A percentile compares a stretch with the other conserved stretches of the same genome.
Evolutionary conservation across 2,113 vertebrate species (phyloP).

Genomic region (Equus przewalskii): DNA sequence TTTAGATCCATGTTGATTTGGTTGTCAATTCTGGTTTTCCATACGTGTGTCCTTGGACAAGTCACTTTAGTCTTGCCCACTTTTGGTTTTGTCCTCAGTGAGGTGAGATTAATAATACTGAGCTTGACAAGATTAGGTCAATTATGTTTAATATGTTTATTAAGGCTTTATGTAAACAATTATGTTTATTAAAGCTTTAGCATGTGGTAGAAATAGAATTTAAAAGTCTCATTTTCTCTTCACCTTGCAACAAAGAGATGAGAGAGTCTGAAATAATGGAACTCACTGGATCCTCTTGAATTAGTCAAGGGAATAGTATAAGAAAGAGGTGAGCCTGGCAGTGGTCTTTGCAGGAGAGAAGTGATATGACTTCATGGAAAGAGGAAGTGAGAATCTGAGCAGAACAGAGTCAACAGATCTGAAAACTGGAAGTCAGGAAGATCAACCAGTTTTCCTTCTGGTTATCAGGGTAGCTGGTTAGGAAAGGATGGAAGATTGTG

Average conservation of each 20-base stretch:
- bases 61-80: background rate
- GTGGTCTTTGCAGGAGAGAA: background rate
- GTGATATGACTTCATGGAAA: background rate
- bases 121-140: background rate
- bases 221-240: slow-evolving; percentile 1
- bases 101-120: background rate
- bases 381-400: background rate
- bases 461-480: background rate
- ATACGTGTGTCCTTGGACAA: background rate
- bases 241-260: background rate
- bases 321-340: background rate
- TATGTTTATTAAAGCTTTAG: background rate
- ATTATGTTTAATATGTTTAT: too few species aligned
- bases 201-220: background rate
- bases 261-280: background rate
- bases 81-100: background rate
- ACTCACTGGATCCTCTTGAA: background rate
- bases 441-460: background rate
- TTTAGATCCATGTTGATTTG: background rate
- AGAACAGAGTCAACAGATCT: background rate
- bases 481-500: background rate
- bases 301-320: background rate
- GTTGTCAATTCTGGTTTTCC: background rate
- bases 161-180: too few species aligned
- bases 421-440: background rate